A percentile compares a stretch with the other conserved stretches of the same genome.
Evolutionary conservation across 2,113 vertebrate genomes (phyloP).

Genomic region (Psophia crepitans): DNA sequence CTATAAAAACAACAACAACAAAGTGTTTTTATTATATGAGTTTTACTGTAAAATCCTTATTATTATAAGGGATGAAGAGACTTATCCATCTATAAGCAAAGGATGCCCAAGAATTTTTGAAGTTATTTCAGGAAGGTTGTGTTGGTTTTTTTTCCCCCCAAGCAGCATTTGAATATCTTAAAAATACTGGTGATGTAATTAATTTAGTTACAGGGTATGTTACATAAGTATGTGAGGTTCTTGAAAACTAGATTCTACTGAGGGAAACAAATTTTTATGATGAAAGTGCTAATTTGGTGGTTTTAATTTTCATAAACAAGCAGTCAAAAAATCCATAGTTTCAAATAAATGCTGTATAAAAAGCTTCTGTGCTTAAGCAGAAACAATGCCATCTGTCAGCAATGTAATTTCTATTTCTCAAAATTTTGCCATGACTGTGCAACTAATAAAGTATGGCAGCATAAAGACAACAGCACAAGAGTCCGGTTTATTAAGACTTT

Average conservation of each 20-base stretch:
- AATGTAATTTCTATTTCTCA: not conserved
- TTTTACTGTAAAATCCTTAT: not conserved
- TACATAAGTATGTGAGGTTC: not conserved
- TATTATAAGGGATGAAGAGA: not conserved
- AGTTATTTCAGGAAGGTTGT: not conserved
- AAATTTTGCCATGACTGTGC: not conserved
- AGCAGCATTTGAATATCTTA: not conserved
- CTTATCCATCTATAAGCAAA: not conserved
- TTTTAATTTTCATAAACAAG: not conserved
- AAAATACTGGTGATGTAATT: not conserved
- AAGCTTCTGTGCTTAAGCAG: not conserved
- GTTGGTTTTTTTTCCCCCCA: not conserved
- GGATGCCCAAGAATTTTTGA: not conserved
- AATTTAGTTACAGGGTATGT: not conserved
- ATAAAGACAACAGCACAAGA: not conserved
- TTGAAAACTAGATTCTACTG: not conserved
- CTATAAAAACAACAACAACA: not conserved
- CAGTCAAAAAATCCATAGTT: not conserved
- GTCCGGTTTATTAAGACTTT: not conserved
- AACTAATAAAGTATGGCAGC: not conserved
- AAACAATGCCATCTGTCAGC: not conserved
- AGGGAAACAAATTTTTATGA: not conserved
- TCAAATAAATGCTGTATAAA: not conserved
- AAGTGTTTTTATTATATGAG: not conserved
- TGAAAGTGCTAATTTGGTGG: not conserved